Base-by-base conservation (phyloP, 2,888 invertebrate species). In the Gibbula magus region DNA sequence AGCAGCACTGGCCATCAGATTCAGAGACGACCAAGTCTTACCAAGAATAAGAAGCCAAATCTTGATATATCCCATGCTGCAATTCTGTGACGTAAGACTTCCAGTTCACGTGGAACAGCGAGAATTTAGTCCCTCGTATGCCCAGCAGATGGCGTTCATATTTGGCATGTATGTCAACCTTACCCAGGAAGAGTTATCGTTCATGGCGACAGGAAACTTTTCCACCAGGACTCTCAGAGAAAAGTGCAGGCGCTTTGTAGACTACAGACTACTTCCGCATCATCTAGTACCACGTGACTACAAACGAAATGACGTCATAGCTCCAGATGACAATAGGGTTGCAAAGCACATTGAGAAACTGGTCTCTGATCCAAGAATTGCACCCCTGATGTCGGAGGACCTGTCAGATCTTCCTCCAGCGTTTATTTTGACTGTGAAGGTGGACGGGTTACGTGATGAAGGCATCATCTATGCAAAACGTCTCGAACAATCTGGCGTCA, bases 381-480 rank as follows among this genome's bases (percentile, higher is more conserved):
- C 88, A 20, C 91, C 91, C 7, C 77, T 91, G 67, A 86, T 90
- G 87, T 82, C 84, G 35, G 85, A 39, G 16, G 80, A 85, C 52
- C 78, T 89, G n/a, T 78, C 56, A 0, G 85, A 81, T 10, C 78
- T 89, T 29, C 91, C 91, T 8, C 79, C 83, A 39, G 84, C 90
- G 1, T 84, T 86, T 67, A 79, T 91, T 18, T 73, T 88, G 51
- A 91, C 90, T 5, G 86, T 87, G 75, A 88, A 88, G 74, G 86
- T 84, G 52, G 91, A 91, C 77, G 83, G 88, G 10, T 83, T 91
- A 0, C 56, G 90, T 0, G 91, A 91, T 74, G 91, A 91, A 51
- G 86, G 86, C 1, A 54, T 85, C 1, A 77, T 88, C 76, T 91
- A 90, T 81, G 88, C 85, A 1, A 75, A 86, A 29, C 66, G 89